These are phyloP conservation scores for Melanophora roralis DNA, from an alignment of 2,888 invertebrate species.

Conservation along the genomic window DNA sequence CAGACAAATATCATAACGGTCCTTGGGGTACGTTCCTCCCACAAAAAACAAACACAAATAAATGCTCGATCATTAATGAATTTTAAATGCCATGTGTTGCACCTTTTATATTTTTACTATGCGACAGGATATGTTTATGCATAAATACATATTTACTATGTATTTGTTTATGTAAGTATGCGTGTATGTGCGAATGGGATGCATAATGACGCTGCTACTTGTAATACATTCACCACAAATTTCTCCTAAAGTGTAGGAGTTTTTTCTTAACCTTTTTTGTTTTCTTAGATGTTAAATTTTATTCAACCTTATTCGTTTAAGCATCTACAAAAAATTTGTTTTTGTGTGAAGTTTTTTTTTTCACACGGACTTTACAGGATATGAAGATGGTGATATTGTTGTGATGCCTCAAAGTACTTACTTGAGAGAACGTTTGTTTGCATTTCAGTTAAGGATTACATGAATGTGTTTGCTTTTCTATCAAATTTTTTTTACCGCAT, in stretches of 20 bases:
- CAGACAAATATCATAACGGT: too few relatives aligned
- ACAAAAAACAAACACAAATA: background rate
- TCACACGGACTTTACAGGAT: background rate
- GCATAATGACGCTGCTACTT: conserved; percentile 1
- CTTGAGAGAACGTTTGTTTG: conserved; percentile 33
- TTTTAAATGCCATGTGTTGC: conserved; percentile 31
- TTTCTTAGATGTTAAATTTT: too few relatives aligned
- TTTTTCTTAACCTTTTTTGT: too few relatives aligned
- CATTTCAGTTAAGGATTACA: conserved; percentile 40
- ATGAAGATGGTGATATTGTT: background rate
- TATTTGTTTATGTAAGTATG: background rate
- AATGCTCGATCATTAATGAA: conserved; percentile 21
- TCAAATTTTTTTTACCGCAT: conserved; percentile 39
- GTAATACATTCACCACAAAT: conserved; percentile 6
- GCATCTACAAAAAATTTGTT: background rate
- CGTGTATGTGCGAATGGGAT: conserved; percentile 16
- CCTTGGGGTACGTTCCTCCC: conserved; percentile 20
- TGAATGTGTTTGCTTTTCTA: conserved; percentile 20
- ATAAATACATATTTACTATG: too few relatives aligned
- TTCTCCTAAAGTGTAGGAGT: background rate
- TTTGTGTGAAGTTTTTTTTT: conserved; percentile 8
- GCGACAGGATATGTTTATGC: conserved; percentile 15
- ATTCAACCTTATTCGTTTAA: too few relatives aligned
- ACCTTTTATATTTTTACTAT: conserved; percentile 19
- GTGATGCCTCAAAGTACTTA: background rate